Evolutionary conservation across 2,888 invertebrate species (phyloP).

Genomic region (Spodoptera littoralis): DNA sequence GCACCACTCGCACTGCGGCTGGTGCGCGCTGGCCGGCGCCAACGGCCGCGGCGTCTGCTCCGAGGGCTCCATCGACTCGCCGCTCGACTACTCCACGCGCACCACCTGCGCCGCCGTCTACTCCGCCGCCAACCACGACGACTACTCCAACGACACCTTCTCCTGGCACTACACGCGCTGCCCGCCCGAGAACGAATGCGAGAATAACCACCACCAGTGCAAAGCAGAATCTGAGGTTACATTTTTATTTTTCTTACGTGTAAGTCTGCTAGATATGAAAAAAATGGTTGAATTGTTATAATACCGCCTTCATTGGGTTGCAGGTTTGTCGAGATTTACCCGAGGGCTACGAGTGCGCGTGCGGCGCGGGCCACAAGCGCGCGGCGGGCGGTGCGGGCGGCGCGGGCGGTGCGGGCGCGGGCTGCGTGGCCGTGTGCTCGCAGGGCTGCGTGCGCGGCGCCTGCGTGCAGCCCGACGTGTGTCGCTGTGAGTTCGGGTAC

Average conservation of each 20-base stretch:
- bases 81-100: conserved; percentile 88
- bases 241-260: neutral
- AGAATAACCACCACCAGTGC: conserved; percentile 97
- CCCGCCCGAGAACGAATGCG: conserved; percentile 97
- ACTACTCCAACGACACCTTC: conserved; percentile 87
- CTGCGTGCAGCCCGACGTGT: conserved; percentile 94
- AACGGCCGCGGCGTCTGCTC: conserved; percentile 95
- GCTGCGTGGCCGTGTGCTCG: conserved; percentile 94
- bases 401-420: conserved; percentile 68
- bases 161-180: conserved; percentile 97
- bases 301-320: neutral
- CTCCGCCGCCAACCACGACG: conserved; percentile 65
- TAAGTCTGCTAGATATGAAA: too few species aligned
- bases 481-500: conserved; percentile 97
- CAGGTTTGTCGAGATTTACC: conserved; percentile 94
- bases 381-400: conserved; percentile 74
- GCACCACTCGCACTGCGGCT: conserved; percentile 96
- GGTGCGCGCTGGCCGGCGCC: conserved; percentile 93
- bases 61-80: conserved; percentile 94
- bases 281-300: too few species aligned
- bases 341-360: conserved; percentile 95
- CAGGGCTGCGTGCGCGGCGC: conserved; percentile 96
- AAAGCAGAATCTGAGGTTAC: conserved; percentile 93
- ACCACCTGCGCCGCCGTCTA: conserved; percentile 89
- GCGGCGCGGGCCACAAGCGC: conserved; percentile 89